Percentiles rank a stretch among this genome's conserved stretches.
phyloP scores from a whole-genome alignment of 2,113 vertebrate genomes.

The Podilymbus podiceps region DNA sequence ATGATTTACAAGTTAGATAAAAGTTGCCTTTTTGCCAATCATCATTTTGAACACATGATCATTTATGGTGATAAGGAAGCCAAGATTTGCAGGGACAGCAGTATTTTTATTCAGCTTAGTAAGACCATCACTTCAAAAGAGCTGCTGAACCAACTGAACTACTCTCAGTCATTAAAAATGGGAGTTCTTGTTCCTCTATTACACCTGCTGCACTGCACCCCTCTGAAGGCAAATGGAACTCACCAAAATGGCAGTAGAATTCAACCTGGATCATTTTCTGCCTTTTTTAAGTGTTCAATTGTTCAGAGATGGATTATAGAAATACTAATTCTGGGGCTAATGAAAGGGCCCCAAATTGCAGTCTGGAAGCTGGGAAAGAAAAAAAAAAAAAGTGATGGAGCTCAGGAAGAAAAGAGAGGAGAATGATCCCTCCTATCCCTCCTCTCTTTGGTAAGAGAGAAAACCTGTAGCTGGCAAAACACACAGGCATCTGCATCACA shows the following conservation, averaged over 20 bases:
- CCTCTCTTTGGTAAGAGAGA: background rate
- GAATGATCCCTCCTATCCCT: rapidly evolving
- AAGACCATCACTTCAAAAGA: background rate
- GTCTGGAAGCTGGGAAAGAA: background rate
- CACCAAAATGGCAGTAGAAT: background rate
- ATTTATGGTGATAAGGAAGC: background rate
- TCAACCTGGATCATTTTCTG: background rate
- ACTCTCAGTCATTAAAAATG: background rate
- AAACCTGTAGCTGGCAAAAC: background rate
- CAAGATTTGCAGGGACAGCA: background rate
- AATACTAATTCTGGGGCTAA: background rate
- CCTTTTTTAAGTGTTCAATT: background rate
- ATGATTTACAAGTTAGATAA: background rate
- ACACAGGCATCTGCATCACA: background rate
- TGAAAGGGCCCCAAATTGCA: background rate
- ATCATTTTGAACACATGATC: background rate
- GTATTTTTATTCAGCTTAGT: background rate
- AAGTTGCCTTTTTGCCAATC: background rate
- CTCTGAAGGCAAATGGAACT: background rate
- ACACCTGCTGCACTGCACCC: background rate
- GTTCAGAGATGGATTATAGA: background rate
- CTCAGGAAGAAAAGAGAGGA: background rate
- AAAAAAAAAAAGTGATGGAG: background rate
- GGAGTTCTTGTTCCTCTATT: background rate
- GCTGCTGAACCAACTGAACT: background rate